These are phyloP conservation scores for Aquatica leii DNA, from an alignment of 2,888 invertebrate genomes.

Conservation along the genomic window DNA sequence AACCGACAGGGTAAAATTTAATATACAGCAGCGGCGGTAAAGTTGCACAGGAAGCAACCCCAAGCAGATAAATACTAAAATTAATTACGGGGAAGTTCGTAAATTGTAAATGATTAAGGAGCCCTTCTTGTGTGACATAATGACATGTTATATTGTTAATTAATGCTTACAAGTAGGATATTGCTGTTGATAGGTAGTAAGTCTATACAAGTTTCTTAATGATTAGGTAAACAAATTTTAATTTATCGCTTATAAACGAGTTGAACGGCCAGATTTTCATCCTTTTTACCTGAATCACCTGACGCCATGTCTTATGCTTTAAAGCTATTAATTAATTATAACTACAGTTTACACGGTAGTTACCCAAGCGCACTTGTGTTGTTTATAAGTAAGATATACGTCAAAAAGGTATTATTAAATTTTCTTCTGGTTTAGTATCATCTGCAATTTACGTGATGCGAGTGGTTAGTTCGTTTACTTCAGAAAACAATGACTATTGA, in stretches of 20 bases:
- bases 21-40: conserved; percentile 28
- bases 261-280: conserved; percentile 28
- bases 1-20: conserved; percentile 33
- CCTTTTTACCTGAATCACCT: conserved; percentile 28
- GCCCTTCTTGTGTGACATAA: conserved; percentile 38
- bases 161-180: conserved; percentile 36
- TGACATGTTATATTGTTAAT: conserved; percentile 38
- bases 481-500: conserved; percentile 34
- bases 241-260: conserved; percentile 20
- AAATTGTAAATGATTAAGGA: conserved; percentile 44
- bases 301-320: conserved; percentile 32
- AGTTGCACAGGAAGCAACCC: conserved; percentile 38
- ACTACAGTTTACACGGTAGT: conserved; percentile 20
- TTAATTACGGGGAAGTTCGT: conserved; percentile 41
- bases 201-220: conserved; percentile 22
- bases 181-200: conserved; percentile 38
- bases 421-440: conserved; percentile 15
- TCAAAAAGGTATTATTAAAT: conserved; percentile 21
- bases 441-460: conserved; percentile 27
- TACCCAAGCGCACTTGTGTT: background rate
- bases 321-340: conserved; percentile 37
- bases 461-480: conserved; percentile 27
- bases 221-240: conserved; percentile 13
- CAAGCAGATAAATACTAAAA: conserved; percentile 41
- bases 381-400: background rate